Evolutionary conservation across 1,140 invertebrate species (phyloP), one percentile per base, ranked within the genome.

Genomic region (Lepeophtheirus salmonis): DNA sequence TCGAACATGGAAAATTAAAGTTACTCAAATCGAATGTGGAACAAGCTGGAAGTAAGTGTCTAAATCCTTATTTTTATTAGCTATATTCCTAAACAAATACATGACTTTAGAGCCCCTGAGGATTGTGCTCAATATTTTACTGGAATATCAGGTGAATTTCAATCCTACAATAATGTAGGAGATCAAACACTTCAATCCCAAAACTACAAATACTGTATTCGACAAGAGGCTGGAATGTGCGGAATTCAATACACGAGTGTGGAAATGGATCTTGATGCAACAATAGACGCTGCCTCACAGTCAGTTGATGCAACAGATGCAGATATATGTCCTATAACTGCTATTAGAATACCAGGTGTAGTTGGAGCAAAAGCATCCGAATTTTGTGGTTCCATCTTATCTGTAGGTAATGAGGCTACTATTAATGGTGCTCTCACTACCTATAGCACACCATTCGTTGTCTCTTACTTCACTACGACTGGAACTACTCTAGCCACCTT

Each of bases 41-140:
- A 41, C 30, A 6, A 41, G 30, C 30, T 41, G 30, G 30, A 41
- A 41, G 30, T 41, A 41, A 41, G 30, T 41, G n/a, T 10, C 6
- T 10, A 41, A 41, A 10, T 41, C n/a, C 30, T 41, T n/a, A 10
- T 41, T 41, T 41, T n/a, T 6, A 41, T 41, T 41, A 41, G 6
- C 6, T 41, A 41, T 41, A 6, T 10, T 41, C n/a, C 30, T 41
- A 10, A 41, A 41, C n/a, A 10, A 41, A 41, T n/a, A 6, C n/a
- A 41, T 41, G 6, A 6, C 21, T 48, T 2, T 14, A 57, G 56
- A 41, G 56, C 56, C 2, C 56, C 56, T 2, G 16, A 17, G 2
- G 26, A 57, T 14, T 57, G 56, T n/a, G 56, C 23, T 2, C 22
- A 57, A 57, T 57, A 57, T 14, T 57, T 57, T 23, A 57, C 56